Conservation (phyloP, 2,888 invertebrate genomes). For the Neria commutata region DNA sequence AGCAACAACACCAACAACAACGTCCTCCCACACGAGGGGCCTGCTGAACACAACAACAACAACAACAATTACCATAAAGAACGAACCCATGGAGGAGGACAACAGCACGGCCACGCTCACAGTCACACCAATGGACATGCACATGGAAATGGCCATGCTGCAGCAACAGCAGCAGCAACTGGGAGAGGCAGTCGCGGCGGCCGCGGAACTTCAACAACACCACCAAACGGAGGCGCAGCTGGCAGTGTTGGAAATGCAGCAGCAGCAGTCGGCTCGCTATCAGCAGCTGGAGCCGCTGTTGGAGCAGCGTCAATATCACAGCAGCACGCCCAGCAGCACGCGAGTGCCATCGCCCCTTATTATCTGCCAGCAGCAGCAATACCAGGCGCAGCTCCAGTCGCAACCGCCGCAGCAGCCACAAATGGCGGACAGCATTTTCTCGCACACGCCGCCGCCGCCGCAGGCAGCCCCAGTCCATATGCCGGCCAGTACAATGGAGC, state of each 20-base stretch:
- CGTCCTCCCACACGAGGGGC: constrained; percentile 87
- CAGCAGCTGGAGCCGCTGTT: constrained; percentile 14
- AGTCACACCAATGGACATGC: constrained; percentile 59
- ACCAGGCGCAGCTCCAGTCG: constrained; percentile 44
- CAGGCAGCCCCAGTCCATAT: constrained; percentile 47
- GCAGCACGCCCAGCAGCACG: constrained; percentile 39
- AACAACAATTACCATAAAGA: constrained; percentile 63
- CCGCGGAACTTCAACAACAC: constrained; percentile 22
- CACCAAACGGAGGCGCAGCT: neutral
- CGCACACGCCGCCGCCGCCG: constrained; percentile 51
- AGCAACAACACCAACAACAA: constrained; percentile 69
- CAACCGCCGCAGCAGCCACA: constrained; percentile 41
- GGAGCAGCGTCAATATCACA: constrained; percentile 33
- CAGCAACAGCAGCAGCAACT: constrained; percentile 33
- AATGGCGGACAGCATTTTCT: constrained; percentile 52
- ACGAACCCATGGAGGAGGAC: constrained; percentile 54
- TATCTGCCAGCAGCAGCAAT: constrained; percentile 52
- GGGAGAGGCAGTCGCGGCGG: constrained; percentile 31
- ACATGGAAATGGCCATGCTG: constrained; percentile 57
- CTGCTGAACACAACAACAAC: constrained; percentile 81
- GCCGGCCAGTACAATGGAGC: constrained; percentile 53
- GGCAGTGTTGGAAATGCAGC: constrained; percentile 9
- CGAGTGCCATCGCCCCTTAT: constrained; percentile 49
- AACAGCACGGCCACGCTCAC: constrained; percentile 40
- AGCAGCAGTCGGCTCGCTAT: constrained; percentile 30